Evolutionary conservation across 1,140 invertebrate genomes (phyloP), one percentile per base, ranked within the genome.

Genomic region (Solenopsis fugax): DNA sequence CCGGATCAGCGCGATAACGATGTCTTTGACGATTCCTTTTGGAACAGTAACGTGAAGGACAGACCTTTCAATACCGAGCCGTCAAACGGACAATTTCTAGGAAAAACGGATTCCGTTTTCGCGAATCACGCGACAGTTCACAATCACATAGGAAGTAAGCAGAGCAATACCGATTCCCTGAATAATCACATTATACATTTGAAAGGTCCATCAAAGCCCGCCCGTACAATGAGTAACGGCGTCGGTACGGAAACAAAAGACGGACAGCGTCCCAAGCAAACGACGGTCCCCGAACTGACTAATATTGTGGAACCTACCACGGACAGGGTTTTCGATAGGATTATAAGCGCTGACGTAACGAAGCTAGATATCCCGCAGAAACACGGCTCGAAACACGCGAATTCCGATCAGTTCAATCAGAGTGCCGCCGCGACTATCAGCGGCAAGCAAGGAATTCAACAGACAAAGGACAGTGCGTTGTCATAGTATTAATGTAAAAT

Each of bases 1-100:
- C 92, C 92, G 0, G 94, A 95, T n/a, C 93, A 95, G 67, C 91
- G 93, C 6, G 93, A 94, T 45, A 93, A 91, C 24, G 88, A 95
- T 34, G 76, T 95, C 1, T 94, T 94, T 73, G 95, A 95, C 56
- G 94, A 95, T 69, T 93, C 93, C 0, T 93, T 94, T 52, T 94
- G 93, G 91, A 80, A 56, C 50, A 62, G 13, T 18, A 72, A 76
- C 12, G 65, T 60, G 13, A 87, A 87, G 5, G 90, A 91, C 0
- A 88, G 81, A 18, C 85, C 52, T 24, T 91, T 86, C 16, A 89
- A 91, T 5, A 78, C 76, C 52, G 88, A 78, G 9, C 7, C 56
- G 16, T 73, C 62, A 0, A 81, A 48, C 13, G 65, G 29, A 21
- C 93, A 94, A 29, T 94, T 93, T 86, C 73, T 94, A 6, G 90